These are phyloP conservation scores for Nicator chloris DNA, from an alignment of 2,113 vertebrate species.

Conservation along the genomic window DNA sequence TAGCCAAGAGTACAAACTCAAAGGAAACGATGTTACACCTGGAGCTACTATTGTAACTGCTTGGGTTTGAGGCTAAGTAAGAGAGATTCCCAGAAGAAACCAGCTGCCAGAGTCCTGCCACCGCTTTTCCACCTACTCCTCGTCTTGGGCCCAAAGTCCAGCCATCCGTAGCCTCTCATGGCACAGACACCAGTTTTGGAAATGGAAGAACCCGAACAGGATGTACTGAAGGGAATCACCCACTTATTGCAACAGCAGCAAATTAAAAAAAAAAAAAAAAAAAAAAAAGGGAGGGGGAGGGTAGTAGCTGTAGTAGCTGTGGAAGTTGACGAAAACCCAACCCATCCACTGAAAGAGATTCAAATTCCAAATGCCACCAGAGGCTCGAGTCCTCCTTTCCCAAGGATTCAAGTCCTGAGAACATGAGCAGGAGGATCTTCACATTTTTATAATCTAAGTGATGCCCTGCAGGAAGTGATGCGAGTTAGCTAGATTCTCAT, in stretches of 20 bases:
- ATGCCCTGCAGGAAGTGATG: slow-evolving; percentile 32
- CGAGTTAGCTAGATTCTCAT: background rate
- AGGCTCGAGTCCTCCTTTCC: background rate
- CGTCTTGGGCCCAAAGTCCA: background rate
- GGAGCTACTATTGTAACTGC: background rate
- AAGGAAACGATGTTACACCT: background rate
- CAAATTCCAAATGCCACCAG: background rate
- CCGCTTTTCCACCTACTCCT: background rate
- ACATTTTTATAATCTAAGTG: background rate
- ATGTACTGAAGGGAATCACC: background rate
- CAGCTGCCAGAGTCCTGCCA: background rate
- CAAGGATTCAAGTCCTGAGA: slow-evolving; percentile 42
- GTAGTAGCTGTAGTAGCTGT: background rate
- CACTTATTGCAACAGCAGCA: background rate
- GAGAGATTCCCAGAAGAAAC: background rate
- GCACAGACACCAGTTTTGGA: background rate
- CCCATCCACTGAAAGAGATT: background rate
- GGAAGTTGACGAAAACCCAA: background rate
- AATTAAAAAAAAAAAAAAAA: background rate
- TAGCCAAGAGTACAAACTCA: background rate
- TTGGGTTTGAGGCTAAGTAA: background rate
- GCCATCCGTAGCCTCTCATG: background rate
- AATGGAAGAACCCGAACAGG: background rate
- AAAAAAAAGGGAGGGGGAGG: too few species aligned
- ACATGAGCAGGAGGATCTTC: background rate